These are phyloP conservation scores for Microchirus variegatus DNA, from an alignment of 2,797 vertebrate species.

Conservation along the genomic window DNA sequence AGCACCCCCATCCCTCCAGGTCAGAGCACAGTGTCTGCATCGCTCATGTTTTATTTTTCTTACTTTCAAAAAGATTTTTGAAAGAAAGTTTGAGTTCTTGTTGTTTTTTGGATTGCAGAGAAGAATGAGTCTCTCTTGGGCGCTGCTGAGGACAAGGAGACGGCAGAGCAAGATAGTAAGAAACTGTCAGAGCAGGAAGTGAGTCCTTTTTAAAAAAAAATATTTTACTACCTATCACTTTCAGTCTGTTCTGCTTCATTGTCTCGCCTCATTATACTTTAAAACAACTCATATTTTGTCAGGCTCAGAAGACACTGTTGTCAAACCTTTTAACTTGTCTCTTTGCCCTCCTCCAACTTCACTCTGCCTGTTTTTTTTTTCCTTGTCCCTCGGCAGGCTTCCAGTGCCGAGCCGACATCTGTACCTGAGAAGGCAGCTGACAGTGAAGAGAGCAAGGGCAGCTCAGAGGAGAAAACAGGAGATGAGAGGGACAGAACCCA, in stretches of 20 bases:
- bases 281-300: neutral
- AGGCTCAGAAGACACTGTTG: slow-evolving; percentile 22
- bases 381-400: slow-evolving; percentile 48
- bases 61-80: neutral
- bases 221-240: slow-evolving; percentile 13
- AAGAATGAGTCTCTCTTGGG: slow-evolving; percentile 82
- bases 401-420: slow-evolving; percentile 48
- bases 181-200: slow-evolving; percentile 86
- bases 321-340: slow-evolving; percentile 48
- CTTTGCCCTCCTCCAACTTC: slow-evolving; percentile 31
- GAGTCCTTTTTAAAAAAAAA: slow-evolving; percentile 20
- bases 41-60: neutral
- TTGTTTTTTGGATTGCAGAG: slow-evolving; percentile 76
- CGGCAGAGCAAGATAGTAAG: slow-evolving; percentile 80
- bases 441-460: slow-evolving; percentile 69
- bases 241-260: slow-evolving; percentile 9
- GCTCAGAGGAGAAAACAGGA: slow-evolving; percentile 69
- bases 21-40: slow-evolving; percentile 53
- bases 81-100: slow-evolving; percentile 20
- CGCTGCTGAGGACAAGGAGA: slow-evolving; percentile 87
- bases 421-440: slow-evolving; percentile 72
- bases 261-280: slow-evolving; percentile 30
- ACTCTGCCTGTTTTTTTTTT: slow-evolving; percentile 12
- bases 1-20: slow-evolving; percentile 83
- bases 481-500: slow-evolving; percentile 82